phyloP scores from a whole-genome alignment of 2,888 invertebrate genomes.

The Rhagonycha lutea region DNA sequence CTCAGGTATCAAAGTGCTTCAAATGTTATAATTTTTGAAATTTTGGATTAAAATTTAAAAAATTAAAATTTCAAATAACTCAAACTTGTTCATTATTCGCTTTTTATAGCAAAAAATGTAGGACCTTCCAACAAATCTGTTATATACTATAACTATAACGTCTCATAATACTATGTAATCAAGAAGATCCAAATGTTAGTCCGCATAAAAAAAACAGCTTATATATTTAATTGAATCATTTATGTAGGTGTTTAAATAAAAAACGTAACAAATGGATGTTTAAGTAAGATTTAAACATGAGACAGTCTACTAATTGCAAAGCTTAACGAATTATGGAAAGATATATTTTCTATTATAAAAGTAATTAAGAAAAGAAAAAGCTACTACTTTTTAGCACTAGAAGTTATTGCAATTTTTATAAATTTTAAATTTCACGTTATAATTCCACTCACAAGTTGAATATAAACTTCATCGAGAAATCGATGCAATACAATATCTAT shows the following conservation, averaged over 20 bases:
- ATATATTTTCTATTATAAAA: not conserved
- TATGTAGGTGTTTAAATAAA: not conserved
- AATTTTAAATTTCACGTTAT: not conserved
- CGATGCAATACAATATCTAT: not conserved
- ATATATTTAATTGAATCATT: not conserved
- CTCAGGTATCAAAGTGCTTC: too few relatives aligned
- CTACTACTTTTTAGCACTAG: not conserved
- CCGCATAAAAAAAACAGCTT: not conserved
- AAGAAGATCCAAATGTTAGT: not conserved
- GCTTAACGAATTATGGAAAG: not conserved
- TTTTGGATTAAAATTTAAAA: too few relatives aligned
- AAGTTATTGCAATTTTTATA: not conserved
- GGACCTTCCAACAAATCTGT: too few relatives aligned
- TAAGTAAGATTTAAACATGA: not conserved
- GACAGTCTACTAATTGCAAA: not conserved
- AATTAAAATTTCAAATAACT: too few relatives aligned
- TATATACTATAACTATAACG: too few relatives aligned
- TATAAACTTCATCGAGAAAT: not conserved
- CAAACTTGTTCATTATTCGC: too few relatives aligned
- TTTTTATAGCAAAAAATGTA: too few relatives aligned
- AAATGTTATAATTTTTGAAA: too few relatives aligned
- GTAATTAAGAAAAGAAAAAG: not conserved
- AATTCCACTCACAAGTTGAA: not conserved
- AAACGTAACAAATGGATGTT: not conserved
- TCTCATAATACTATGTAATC: not conserved